Conservation (phyloP, 2,113 vertebrate species). For the Hippocampus barbouri region DNA sequence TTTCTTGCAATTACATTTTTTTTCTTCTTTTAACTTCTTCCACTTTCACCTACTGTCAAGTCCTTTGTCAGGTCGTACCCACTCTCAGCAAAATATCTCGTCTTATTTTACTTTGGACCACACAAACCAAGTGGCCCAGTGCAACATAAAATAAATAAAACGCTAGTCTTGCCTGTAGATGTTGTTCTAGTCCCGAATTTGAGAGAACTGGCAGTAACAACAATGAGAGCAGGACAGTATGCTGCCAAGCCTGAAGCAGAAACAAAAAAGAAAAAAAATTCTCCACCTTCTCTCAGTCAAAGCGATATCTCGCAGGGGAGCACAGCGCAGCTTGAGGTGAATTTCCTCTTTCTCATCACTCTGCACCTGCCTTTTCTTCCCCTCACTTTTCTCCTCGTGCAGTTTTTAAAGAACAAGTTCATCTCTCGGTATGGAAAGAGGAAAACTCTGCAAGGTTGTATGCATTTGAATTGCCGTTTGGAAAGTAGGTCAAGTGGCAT, state of each 20-base stretch:
- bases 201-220: slow-evolving; percentile 55
- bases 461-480: neutral
- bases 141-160: slow-evolving; percentile 35
- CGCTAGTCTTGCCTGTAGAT: slow-evolving; percentile 47
- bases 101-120: slow-evolving; percentile 25
- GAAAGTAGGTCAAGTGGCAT: neutral
- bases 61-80: slow-evolving; percentile 22
- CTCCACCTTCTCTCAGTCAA: slow-evolving; percentile 19
- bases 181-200: slow-evolving; percentile 45
- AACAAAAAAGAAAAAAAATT: slow-evolving; percentile 4
- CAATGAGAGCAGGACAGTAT: slow-evolving; percentile 33
- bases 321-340: slow-evolving; percentile 36
- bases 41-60: slow-evolving; percentile 32
- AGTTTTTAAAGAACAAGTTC: slow-evolving; percentile 6
- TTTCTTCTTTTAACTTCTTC: slow-evolving; percentile 5
- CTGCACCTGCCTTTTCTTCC: slow-evolving; percentile 23
- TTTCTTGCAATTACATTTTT: neutral
- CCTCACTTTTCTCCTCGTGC: neutral
- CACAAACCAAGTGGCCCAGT: slow-evolving; percentile 37
- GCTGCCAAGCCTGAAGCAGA: slow-evolving; percentile 51
- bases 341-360: slow-evolving; percentile 38
- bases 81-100: slow-evolving; percentile 9
- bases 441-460: neutral
- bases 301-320: slow-evolving; percentile 36
- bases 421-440: slow-evolving; percentile 1